A percentile compares a stretch with the other conserved stretches of the same genome.
Evolutionary conservation across 1,140 invertebrate species (phyloP).

Genomic region (Holcopasites calliopsidis): DNA sequence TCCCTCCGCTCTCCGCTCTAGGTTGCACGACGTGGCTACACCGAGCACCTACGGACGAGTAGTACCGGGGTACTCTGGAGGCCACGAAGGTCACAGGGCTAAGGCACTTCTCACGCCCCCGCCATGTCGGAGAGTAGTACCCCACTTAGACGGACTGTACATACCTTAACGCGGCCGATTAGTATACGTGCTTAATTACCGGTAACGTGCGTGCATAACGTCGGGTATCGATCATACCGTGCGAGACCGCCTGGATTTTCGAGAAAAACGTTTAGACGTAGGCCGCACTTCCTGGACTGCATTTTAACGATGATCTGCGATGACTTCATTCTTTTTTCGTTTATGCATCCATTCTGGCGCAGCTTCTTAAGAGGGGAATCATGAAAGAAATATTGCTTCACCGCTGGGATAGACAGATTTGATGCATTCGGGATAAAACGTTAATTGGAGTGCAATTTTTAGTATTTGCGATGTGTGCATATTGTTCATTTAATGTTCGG

Average conservation of each 20-base stretch:
- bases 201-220: slow-evolving; percentile 73
- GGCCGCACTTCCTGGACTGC: slow-evolving; percentile 13
- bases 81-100: slow-evolving; percentile 78
- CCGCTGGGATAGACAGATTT: background rate
- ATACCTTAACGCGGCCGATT: slow-evolving; percentile 76
- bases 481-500: no score
- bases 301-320: background rate
- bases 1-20: slow-evolving; percentile 18
- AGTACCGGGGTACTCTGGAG: slow-evolving; percentile 65
- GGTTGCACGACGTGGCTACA: slow-evolving; percentile 55
- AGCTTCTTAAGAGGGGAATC: no score
- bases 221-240: slow-evolving; percentile 72
- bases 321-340: background rate
- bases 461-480: no score
- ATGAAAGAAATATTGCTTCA: background rate
- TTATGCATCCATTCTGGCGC: background rate
- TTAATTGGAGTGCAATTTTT: no score
- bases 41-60: slow-evolving; percentile 62
- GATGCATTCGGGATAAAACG: no score
- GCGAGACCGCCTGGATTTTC: slow-evolving; percentile 3
- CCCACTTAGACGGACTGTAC: slow-evolving; percentile 74
- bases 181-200: slow-evolving; percentile 78
- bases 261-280: background rate
- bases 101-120: slow-evolving; percentile 80
- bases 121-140: slow-evolving; percentile 72